phyloP scores from a whole-genome alignment of 1,140 invertebrate species.

The Eurosta solidaginis region DNA sequence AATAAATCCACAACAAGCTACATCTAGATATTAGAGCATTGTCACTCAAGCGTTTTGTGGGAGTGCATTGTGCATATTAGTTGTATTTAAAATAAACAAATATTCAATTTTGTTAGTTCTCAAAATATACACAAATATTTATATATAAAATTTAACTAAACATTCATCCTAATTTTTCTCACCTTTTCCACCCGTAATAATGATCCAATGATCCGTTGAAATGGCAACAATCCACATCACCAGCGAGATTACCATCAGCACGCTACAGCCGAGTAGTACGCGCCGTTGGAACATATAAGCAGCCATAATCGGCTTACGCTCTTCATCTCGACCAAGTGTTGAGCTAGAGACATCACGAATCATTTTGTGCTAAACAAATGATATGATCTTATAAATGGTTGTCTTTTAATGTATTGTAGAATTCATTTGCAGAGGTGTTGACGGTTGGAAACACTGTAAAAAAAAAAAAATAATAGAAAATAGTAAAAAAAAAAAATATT shows the following conservation, averaged over 20 bases:
- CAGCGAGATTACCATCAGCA: slow-evolving; percentile 68
- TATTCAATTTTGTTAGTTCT: background rate
- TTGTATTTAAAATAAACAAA: background rate
- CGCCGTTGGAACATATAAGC: slow-evolving; percentile 72
- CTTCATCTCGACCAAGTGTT: slow-evolving; percentile 62
- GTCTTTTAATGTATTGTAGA: too few species aligned
- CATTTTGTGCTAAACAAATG: too few species aligned
- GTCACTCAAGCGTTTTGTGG: too few species aligned
- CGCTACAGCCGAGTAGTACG: slow-evolving; percentile 71
- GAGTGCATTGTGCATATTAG: background rate
- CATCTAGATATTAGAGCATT: too few species aligned
- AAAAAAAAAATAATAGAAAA: too few species aligned
- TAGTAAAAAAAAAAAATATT: too few species aligned
- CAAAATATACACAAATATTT: background rate
- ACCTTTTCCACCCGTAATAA: slow-evolving; percentile 64
- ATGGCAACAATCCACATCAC: slow-evolving; percentile 77
- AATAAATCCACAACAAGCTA: too few species aligned
- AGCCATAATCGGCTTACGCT: slow-evolving; percentile 63
- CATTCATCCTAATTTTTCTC: background rate
- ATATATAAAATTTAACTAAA: background rate
- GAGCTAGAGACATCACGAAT: slow-evolving; percentile 63
- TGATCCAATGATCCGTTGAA: slow-evolving; percentile 76
- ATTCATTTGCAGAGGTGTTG: too few species aligned
- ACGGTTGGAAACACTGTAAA: too few species aligned
- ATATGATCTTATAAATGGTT: too few species aligned